These are phyloP conservation scores for Agriotes lineatus DNA, from an alignment of 2,888 invertebrate genomes.

Conservation along the genomic window DNA sequence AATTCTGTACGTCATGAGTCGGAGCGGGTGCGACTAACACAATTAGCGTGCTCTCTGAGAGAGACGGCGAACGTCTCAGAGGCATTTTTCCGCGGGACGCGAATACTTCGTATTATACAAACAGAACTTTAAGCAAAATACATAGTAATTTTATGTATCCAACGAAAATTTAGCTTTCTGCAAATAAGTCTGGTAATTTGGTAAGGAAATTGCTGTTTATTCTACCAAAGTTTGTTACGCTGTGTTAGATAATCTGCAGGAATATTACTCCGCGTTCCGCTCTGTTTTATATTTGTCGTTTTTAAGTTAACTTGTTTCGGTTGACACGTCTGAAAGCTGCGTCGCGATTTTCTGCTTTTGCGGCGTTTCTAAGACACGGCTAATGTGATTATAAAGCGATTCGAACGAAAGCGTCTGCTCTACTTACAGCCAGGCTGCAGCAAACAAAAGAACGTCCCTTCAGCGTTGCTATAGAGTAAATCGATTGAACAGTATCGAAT, in stretches of 20 bases:
- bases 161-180: conserved; percentile 65
- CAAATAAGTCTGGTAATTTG: conserved; percentile 67
- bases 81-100: conserved; percentile 55
- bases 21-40: conserved; percentile 42
- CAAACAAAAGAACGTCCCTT: no score
- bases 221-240: conserved; percentile 62
- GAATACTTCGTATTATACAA: conserved; percentile 61
- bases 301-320: conserved; percentile 1
- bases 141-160: conserved; percentile 66
- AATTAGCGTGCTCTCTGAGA: conserved; percentile 33
- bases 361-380: not conserved
- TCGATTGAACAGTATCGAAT: no score
- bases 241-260: conserved; percentile 43
- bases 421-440: no score
- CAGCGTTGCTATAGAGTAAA: no score
- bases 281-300: conserved; percentile 29
- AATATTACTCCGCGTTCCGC: conserved; percentile 35
- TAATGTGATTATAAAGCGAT: not conserved
- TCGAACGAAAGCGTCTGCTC: no score
- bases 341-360: not conserved
- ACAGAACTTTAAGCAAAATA: conserved; percentile 64
- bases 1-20: conserved; percentile 55
- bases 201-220: conserved; percentile 67
- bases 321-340: not conserved
- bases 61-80: conserved; percentile 54